Conservation (phyloP, 2,113 vertebrate species). For the Candoia aspera region DNA sequence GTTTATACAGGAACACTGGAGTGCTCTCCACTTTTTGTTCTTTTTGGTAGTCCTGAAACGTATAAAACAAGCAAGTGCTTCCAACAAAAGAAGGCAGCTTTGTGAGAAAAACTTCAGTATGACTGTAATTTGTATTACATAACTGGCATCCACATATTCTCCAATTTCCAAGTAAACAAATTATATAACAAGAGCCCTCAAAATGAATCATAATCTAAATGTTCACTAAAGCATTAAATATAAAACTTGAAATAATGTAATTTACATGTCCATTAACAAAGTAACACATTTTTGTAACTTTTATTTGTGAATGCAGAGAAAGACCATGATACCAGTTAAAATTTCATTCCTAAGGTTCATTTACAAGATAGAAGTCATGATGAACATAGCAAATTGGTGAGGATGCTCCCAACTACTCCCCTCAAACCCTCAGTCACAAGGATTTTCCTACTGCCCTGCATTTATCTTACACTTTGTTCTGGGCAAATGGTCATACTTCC, state of each 20-base stretch:
- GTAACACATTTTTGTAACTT: background rate
- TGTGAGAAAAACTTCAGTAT: constrained; percentile 44
- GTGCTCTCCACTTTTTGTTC: background rate
- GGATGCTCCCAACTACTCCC: background rate
- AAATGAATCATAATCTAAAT: constrained; percentile 53
- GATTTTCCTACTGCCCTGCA: background rate
- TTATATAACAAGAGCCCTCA: constrained; percentile 62
- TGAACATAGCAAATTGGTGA: background rate
- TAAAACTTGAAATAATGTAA: constrained; percentile 29
- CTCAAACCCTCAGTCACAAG: background rate
- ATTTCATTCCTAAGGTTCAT: constrained; percentile 17
- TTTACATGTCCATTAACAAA: constrained; percentile 13
- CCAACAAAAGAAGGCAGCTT: constrained; percentile 28
- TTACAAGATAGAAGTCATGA: background rate
- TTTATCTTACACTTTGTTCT: background rate
- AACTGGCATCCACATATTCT: constrained; percentile 60
- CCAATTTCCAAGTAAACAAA: constrained; percentile 62
- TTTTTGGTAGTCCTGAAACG: background rate
- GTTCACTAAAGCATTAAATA: constrained; percentile 48
- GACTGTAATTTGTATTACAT: constrained; percentile 58
- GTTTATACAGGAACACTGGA: background rate
- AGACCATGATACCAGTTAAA: background rate
- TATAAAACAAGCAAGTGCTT: constrained; percentile 16
- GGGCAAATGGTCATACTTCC: background rate
- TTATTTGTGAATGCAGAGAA: constrained; percentile 14